These are phyloP conservation scores for Alosa sapidissima DNA, from an alignment of 2,797 vertebrate species.

Conservation along the genomic window DNA sequence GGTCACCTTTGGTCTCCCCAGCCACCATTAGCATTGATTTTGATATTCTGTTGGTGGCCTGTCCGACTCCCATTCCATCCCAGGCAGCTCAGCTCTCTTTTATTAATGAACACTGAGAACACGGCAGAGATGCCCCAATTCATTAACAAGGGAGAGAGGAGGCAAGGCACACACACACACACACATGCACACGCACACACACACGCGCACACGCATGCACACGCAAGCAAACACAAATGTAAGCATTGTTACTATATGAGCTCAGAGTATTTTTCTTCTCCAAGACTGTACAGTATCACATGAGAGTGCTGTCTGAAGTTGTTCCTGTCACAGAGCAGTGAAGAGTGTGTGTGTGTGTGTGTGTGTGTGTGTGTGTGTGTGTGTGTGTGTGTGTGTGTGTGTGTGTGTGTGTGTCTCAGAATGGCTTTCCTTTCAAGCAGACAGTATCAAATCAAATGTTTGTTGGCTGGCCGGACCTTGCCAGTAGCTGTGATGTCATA, in stretches of 20 bases:
- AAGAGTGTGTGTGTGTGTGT: background rate
- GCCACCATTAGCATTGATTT: conserved; percentile 67
- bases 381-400: no score
- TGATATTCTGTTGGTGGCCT: conserved; percentile 51
- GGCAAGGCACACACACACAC: background rate
- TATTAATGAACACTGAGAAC: conserved; percentile 68
- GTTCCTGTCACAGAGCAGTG: no score
- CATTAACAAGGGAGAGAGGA: background rate
- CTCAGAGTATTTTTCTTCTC: no score
- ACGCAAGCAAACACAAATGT: no score
- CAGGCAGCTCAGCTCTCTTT: conserved; percentile 59
- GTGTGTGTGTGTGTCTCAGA: background rate
- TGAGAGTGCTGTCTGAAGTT: no score
- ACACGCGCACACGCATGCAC: background rate
- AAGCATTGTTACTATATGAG: no score
- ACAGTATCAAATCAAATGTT: background rate
- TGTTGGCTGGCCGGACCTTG: background rate
- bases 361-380: no score
- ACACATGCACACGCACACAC: conserved; percentile 4
- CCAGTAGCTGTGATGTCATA: background rate
- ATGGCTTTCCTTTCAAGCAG: background rate
- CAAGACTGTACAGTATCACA: no score
- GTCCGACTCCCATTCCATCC: conserved; percentile 50
- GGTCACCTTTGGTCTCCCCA: conserved; percentile 50
- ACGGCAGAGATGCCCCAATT: background rate